phyloP scores from a whole-genome alignment of 1,140 invertebrate genomes.

The Micrasema minimum region DNA sequence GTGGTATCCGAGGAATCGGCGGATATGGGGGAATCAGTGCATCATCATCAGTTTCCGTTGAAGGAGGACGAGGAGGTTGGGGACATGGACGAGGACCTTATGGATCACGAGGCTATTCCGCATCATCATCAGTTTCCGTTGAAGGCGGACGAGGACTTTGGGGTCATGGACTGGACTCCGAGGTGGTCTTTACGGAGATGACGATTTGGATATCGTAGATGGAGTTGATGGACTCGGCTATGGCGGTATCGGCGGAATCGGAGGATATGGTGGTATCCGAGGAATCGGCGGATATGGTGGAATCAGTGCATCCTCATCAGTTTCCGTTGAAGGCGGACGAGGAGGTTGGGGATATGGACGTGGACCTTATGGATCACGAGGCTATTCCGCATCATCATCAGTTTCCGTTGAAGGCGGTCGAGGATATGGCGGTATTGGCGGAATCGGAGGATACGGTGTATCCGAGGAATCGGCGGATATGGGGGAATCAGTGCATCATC shows the following conservation, averaged over 20 bases:
- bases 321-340: conserved; percentile 4
- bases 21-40: conserved; percentile 5
- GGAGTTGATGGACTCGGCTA: conserved; percentile 3
- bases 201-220: background rate
- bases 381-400: conserved; percentile 1
- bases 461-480: conserved; percentile 20
- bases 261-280: background rate
- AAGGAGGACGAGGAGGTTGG: background rate
- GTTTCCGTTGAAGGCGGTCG: conserved; percentile 33
- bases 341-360: conserved; percentile 5
- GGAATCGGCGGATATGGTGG: conserved; percentile 13
- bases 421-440: conserved; percentile 14
- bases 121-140: background rate
- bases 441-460: background rate
- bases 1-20: background rate
- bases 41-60: conserved; percentile 13
- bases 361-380: conserved; percentile 10
- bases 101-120: background rate
- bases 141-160: conserved; percentile 7
- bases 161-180: background rate
- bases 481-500: too few relatives aligned
- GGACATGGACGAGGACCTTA: background rate
- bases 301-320: background rate
- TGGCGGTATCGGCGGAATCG: conserved; percentile 25
- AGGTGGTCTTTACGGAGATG: conserved; percentile 6